phyloP scores from a whole-genome alignment of 2,888 invertebrate genomes.

The Tachina fera region DNA sequence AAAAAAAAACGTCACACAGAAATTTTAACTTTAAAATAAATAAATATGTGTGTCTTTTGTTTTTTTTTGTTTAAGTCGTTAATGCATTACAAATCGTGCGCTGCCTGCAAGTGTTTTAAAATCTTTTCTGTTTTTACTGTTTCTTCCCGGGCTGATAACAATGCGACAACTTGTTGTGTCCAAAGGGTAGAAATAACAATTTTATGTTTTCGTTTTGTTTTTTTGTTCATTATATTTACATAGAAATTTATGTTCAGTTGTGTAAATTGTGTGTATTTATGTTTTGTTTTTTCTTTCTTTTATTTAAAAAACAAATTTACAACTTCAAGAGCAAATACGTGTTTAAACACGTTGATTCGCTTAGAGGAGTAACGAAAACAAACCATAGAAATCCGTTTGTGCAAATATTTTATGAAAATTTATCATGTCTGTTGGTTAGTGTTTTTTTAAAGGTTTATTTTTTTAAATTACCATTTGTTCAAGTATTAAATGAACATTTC shows the following conservation, averaged over 20 bases:
- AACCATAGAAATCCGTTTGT: constrained; percentile 44
- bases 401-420: constrained; percentile 41
- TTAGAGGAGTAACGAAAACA: neutral
- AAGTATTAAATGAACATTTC: constrained; percentile 27
- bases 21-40: constrained; percentile 11
- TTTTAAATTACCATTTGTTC: constrained; percentile 1
- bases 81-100: constrained; percentile 51
- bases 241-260: constrained; percentile 51
- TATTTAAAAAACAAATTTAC: constrained; percentile 55
- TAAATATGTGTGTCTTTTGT: neutral
- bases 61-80: constrained; percentile 16
- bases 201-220: constrained; percentile 19
- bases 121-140: constrained; percentile 1
- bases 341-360: constrained; percentile 28
- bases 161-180: constrained; percentile 65
- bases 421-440: constrained; percentile 32
- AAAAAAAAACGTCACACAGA: neutral
- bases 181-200: constrained; percentile 60
- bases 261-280: constrained; percentile 11
- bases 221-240: constrained; percentile 26
- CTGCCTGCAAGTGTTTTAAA: constrained; percentile 51
- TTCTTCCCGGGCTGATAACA: constrained; percentile 25
- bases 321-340: constrained; percentile 55
- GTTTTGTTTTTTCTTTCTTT: constrained; percentile 2
- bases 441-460: neutral